Evolutionary conservation across 2,888 invertebrate genomes (phyloP), one percentile per base, ranked within the genome.

Genomic region (Drosophila kuntzei): DNA sequence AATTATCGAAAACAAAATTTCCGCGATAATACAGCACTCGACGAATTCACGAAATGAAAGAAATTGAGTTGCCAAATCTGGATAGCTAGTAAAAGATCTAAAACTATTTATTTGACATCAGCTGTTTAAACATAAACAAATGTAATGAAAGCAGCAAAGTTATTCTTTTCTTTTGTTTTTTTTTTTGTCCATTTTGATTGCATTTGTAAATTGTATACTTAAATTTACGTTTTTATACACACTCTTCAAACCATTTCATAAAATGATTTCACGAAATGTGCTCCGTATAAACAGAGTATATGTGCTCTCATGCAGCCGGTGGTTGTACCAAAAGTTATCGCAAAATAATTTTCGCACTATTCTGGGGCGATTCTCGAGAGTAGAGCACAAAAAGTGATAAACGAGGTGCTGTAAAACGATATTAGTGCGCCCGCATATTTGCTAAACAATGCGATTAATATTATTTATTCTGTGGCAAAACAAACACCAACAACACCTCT

Each of bases 281-380:
- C 32, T 5, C 32, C 5, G 32, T 32, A 0, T 5, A 32, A 32
- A n/a, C 39, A n/a, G n/a, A n/a, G n/a, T n/a, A n/a, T n/a, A n/a
- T n/a, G n/a, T n/a, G n/a, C n/a, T n/a, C n/a, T n/a, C n/a, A 71
- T 79, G 76, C 83, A 87, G 85, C 89, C 89, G 86, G 86, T 89
- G 89, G 86, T 89, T 82, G 80, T 69, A 69, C 66, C 69, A 71
- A 79, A 75, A 74, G 29, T 67, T 59, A 74, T 76, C 80, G 61
- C 43, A 32, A 79, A 76, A 71, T 80, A 71, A 70, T 62, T 82
- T 87, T 87, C 51, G 36, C n/a, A n/a, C n/a, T n/a, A n/a, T n/a
- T n/a, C n/a, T n/a, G n/a, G n/a, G n/a, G n/a, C 34, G 53, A 73
- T 49, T 60, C 46, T 50, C 37, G n/a, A 29, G 25, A 39, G 25